phyloP scores from a whole-genome alignment of 2,888 invertebrate species.

The Eledona agricola region DNA sequence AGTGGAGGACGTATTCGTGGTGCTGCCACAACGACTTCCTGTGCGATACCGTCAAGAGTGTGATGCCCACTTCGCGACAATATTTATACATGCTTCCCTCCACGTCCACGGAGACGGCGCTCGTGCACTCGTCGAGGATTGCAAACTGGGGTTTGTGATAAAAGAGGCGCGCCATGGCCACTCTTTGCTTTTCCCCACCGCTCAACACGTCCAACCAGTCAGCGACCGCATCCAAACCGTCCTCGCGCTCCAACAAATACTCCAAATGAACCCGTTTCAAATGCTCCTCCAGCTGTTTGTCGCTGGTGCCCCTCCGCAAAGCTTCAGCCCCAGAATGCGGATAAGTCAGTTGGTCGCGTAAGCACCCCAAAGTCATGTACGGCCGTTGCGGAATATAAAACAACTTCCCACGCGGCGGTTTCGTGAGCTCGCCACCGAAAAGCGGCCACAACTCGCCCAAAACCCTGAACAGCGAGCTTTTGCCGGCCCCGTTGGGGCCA shows the following conservation, averaged over 20 bases:
- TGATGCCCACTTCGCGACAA: conserved; percentile 87
- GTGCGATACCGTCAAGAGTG: conserved; percentile 97
- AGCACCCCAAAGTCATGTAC: conserved; percentile 96
- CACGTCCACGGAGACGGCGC: conserved; percentile 98
- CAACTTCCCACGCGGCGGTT: conserved; percentile 93
- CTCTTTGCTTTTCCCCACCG: conserved; percentile 97
- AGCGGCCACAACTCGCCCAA: conserved; percentile 98
- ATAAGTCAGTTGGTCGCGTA: conserved; percentile 91
- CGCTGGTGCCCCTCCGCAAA: conserved; percentile 77
- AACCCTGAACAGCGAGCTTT: conserved; percentile 95
- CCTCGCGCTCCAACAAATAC: conserved; percentile 85
- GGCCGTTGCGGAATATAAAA: conserved; percentile 98
- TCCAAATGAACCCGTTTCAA: conserved; percentile 85
- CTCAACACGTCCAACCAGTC: conserved; percentile 99
- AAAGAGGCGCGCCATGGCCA: conserved; percentile 98
- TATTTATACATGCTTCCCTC: conserved; percentile 98
- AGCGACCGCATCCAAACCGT: conserved; percentile 89
- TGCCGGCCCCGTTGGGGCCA: conserved; percentile 98
- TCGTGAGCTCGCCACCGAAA: conserved; percentile 89
- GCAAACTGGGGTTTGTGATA: conserved; percentile 99
- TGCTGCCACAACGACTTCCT: conserved; percentile 97
- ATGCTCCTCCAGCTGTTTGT: conserved; percentile 79
- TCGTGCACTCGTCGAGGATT: conserved; percentile 98
- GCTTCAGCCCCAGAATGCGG: conserved; percentile 92
- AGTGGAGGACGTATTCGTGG: conserved; percentile 94